phyloP scores from a whole-genome alignment of 2,113 vertebrate genomes.

The Eidolon helvum region DNA sequence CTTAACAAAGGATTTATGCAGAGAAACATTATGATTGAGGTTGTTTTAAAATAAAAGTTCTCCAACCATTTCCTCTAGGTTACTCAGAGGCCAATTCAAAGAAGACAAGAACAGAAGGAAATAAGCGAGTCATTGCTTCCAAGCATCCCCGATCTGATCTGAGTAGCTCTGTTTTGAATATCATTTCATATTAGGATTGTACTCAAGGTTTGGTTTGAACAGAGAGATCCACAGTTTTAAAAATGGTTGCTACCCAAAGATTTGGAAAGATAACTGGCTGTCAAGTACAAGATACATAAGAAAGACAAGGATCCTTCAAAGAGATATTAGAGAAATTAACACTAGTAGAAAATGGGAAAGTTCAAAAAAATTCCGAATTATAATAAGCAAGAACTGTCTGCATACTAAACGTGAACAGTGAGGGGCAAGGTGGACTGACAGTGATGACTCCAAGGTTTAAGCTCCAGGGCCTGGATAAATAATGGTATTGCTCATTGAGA shows the following conservation, averaged over 20 bases:
- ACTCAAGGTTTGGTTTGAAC: neutral
- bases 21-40: neutral
- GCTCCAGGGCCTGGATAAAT: neutral
- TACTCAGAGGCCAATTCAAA: neutral
- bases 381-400: neutral
- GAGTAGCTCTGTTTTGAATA: neutral
- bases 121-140: neutral
- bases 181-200: neutral
- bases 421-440: neutral
- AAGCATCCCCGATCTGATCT: neutral
- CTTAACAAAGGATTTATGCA: neutral
- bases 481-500: neutral
- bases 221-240: neutral
- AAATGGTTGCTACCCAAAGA: neutral
- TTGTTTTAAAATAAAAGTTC: neutral
- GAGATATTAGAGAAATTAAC: neutral
- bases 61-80: neutral
- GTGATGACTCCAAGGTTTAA: neutral
- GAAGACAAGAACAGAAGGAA: neutral
- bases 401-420: neutral
- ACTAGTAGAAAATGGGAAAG: neutral
- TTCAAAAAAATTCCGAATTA: neutral
- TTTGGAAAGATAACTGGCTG: neutral
- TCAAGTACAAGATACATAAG: neutral
- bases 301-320: neutral